Evolutionary conservation across 2,113 vertebrate genomes (phyloP).

Genomic region (Tragelaphus scriptus): DNA sequence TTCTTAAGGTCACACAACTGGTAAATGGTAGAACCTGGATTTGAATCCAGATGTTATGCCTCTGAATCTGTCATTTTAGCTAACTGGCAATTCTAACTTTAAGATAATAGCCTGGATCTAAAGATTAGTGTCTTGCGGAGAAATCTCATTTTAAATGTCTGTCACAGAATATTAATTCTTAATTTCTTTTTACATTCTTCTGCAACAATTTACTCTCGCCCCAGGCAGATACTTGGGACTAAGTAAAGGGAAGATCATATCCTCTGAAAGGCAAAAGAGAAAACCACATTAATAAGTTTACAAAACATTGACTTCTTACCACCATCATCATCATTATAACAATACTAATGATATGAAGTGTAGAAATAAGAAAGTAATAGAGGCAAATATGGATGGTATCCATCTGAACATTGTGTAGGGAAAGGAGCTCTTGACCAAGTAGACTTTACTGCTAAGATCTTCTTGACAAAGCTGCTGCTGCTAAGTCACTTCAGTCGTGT

Average conservation of each 20-base stretch:
- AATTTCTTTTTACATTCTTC: constrained; percentile 47
- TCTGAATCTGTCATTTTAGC: not conserved
- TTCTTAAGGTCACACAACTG: not conserved
- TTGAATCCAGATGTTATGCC: not conserved
- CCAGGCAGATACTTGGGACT: not conserved
- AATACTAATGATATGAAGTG: not conserved
- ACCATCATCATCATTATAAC: not conserved
- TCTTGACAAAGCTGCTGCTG: not conserved
- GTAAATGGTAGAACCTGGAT: not conserved
- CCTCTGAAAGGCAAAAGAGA: constrained; percentile 3
- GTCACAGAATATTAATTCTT: constrained; percentile 47
- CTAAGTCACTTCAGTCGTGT: too few species aligned
- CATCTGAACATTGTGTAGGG: not conserved
- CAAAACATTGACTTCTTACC: not conserved
- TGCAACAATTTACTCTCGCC: constrained; percentile 37
- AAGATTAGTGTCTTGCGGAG: constrained; percentile 20
- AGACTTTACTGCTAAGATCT: not conserved
- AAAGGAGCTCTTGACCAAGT: not conserved
- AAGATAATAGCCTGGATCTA: not conserved
- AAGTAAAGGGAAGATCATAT: not conserved
- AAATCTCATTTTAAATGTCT: constrained; percentile 62
- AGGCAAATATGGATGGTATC: too few species aligned
- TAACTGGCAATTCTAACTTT: not conserved
- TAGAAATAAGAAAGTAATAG: not conserved
- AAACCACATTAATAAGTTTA: not conserved